phyloP scores from a whole-genome alignment of 2,888 invertebrate genomes.

The Volucella bombylans region DNA sequence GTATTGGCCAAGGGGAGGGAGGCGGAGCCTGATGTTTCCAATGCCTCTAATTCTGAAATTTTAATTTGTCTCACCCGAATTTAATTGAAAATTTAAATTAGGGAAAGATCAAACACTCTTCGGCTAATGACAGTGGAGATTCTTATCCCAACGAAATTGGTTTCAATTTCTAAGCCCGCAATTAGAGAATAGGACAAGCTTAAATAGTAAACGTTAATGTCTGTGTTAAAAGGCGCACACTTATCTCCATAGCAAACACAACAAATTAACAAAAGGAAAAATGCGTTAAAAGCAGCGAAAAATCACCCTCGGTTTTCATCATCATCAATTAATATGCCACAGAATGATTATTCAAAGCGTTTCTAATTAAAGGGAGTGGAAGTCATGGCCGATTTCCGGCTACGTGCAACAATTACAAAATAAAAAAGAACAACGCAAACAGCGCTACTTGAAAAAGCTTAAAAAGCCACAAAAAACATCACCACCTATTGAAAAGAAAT shows the following conservation, averaged over 20 bases:
- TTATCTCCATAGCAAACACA: constrained; percentile 17
- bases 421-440: not conserved
- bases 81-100: constrained; percentile 18
- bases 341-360: constrained; percentile 15
- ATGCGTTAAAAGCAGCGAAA: not conserved
- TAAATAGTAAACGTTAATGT: constrained; percentile 42
- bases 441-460: constrained; percentile 13
- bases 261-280: constrained; percentile 1
- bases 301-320: not conserved
- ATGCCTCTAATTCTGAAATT: constrained; percentile 2
- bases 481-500: constrained; percentile 29
- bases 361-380: constrained; percentile 25
- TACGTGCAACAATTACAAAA: not conserved
- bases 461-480: constrained; percentile 20
- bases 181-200: constrained; percentile 9
- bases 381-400: constrained; percentile 1
- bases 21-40: not conserved
- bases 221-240: constrained; percentile 40
- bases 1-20: too few species aligned
- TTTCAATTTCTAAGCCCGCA: constrained; percentile 7
- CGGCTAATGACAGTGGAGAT: constrained; percentile 13
- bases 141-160: not conserved
- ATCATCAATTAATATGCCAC: constrained; percentile 44
- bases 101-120: constrained; percentile 23
- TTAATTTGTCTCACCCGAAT: not conserved